phyloP scores from a whole-genome alignment of 2,113 vertebrate genomes.

The Triplophysa dalaica region DNA sequence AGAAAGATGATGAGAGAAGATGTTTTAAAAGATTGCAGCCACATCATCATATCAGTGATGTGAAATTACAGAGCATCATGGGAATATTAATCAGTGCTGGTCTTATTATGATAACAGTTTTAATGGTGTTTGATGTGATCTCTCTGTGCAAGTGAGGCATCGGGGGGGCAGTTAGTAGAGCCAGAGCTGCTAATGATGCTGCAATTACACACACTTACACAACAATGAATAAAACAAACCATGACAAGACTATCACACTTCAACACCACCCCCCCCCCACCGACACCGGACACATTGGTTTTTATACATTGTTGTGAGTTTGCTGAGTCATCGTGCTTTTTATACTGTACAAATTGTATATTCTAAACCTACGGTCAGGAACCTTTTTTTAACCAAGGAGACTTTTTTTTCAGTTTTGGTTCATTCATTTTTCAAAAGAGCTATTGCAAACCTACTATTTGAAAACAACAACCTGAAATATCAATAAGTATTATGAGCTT shows the following conservation, averaged over 20 bases:
- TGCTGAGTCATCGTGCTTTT: no score
- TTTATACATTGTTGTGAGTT: no score
- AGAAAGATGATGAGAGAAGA: not conserved
- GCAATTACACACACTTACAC: conserved; percentile 26
- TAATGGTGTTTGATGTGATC: conserved; percentile 33
- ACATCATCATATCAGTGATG: conserved; percentile 27
- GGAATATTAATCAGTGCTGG: conserved; percentile 33
- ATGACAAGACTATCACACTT: conserved; percentile 11
- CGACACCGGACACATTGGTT: not conserved
- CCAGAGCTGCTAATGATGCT: conserved; percentile 19
- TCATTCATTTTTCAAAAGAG: no score
- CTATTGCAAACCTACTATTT: no score
- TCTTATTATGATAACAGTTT: conserved; percentile 33
- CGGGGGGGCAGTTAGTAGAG: conserved; percentile 2
- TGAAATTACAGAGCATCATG: conserved; percentile 31
- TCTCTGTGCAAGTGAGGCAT: conserved; percentile 12
- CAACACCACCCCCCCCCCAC: not conserved
- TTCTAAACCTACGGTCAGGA: no score
- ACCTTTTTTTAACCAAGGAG: no score
- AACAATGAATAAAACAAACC: conserved; percentile 30
- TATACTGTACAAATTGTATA: no score
- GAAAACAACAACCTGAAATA: no score
- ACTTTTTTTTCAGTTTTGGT: no score
- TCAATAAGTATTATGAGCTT: no score
- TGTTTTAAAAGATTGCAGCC: not conserved